Evolutionary conservation across 30 jellyfish, hydroid and myxozoan genomes (phyloP).

Genomic region (Rhopilema esculentum): DNA sequence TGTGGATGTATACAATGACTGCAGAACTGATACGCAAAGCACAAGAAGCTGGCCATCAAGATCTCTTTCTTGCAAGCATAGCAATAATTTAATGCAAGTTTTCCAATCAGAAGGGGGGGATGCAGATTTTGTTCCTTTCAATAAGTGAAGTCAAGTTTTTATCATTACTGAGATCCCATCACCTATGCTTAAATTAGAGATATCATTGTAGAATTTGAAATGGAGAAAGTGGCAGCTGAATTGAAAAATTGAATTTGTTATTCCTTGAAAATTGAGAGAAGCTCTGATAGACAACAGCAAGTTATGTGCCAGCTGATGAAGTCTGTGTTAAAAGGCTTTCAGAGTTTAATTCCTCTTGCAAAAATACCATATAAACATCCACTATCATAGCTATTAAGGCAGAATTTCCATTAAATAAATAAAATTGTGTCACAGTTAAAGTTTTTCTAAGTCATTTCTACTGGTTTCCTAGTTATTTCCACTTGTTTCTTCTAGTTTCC

Average conservation of each 20-base stretch:
- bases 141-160: conserved; percentile 14
- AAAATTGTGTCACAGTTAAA: too few relatives aligned
- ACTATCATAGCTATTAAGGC: too few relatives aligned
- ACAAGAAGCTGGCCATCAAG: conserved; percentile 74
- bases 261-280: conserved; percentile 57
- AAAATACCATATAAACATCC: too few relatives aligned
- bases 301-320: conserved; percentile 57
- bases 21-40: conserved; percentile 59
- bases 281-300: conserved; percentile 58
- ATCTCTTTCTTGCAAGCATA: conserved; percentile 57
- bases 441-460: too few relatives aligned
- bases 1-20: conserved; percentile 56
- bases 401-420: too few relatives aligned
- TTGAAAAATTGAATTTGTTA: conserved; percentile 31
- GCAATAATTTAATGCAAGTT: conserved; percentile 32
- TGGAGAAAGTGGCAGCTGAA: conserved; percentile 14
- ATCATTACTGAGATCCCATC: conserved; percentile 60
- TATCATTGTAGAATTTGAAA: background rate
- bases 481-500: too few relatives aligned
- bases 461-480: too few relatives aligned
- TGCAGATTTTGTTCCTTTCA: conserved; percentile 32
- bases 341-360: too few relatives aligned
- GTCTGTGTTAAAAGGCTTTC: conserved; percentile 40
- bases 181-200: conserved; percentile 52
- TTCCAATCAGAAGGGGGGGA: conserved; percentile 38